A percentile compares a stretch with the other conserved stretches of the same genome.
Evolutionary conservation across 2,113 vertebrate genomes (phyloP).

Genomic region (Actenoides lindsayi): DNA sequence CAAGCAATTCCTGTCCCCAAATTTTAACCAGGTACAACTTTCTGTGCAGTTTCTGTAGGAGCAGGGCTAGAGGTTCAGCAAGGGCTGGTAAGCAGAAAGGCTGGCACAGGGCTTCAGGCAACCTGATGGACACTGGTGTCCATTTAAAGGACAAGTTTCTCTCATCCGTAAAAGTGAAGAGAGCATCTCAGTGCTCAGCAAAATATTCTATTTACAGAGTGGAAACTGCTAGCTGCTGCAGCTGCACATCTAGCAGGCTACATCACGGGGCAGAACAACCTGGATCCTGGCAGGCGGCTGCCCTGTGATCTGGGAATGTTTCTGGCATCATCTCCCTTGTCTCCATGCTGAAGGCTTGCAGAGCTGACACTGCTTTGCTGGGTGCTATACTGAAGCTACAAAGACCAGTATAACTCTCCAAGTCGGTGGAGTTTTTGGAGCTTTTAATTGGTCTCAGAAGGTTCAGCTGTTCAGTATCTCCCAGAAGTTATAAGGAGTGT

Average conservation of each 20-base stretch:
- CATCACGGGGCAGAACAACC: slow-evolving; percentile 1
- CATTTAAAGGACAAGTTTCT: not conserved
- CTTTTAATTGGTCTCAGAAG: not conserved
- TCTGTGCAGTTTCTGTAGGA: not conserved
- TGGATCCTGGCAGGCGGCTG: not conserved
- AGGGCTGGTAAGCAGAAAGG: not conserved
- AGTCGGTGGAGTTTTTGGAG: not conserved
- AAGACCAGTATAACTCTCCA: not conserved
- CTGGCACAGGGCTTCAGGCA: not conserved
- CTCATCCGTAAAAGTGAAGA: not conserved
- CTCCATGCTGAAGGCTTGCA: not conserved
- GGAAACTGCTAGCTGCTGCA: slow-evolving; percentile 25
- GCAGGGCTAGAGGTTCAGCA: not conserved
- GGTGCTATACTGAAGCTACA: not conserved
- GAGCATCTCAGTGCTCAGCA: slow-evolving; percentile 50
- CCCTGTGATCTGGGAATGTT: not conserved
- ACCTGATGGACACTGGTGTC: not conserved
- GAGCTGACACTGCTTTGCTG: not conserved
- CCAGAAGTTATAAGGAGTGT: not conserved
- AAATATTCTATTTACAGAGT: not conserved
- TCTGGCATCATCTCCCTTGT: not conserved
- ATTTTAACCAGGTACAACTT: not conserved
- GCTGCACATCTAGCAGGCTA: slow-evolving; percentile 21
- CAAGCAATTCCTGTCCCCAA: not conserved
- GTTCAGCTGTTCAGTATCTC: not conserved